Evolutionary conservation across 35 echinoderm and acorn worm genomes (phyloP).

Genomic region (Apostichopus japonicus): DNA sequence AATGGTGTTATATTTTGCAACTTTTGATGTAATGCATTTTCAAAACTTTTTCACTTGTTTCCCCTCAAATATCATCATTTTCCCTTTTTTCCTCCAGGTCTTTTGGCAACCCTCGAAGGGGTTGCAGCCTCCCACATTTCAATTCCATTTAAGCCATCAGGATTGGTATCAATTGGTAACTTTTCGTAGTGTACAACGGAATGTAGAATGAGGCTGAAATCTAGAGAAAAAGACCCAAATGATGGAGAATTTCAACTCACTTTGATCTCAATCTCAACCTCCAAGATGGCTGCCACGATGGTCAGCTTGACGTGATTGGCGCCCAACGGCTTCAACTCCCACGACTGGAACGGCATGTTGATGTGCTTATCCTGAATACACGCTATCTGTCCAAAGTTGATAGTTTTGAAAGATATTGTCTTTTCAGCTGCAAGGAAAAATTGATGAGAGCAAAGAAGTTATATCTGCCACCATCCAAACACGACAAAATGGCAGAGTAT

Average conservation of each 20-base stretch:
- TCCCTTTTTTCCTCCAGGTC: no score
- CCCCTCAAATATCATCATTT: no score
- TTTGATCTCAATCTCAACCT: slow-evolving; percentile 96
- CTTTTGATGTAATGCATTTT: no score
- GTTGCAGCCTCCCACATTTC: no score
- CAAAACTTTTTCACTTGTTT: no score
- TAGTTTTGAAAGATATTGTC: slow-evolving; percentile 84
- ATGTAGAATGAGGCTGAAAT: no score
- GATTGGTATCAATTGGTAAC: no score
- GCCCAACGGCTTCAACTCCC: slow-evolving; percentile 81
- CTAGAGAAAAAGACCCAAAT: no score
- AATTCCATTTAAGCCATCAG: no score
- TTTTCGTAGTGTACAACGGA: no score
- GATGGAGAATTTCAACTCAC: not conserved
- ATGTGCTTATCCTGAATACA: slow-evolving; percentile 96
- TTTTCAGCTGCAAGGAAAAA: slow-evolving; percentile 44
- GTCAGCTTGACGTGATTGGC: slow-evolving; percentile 80
- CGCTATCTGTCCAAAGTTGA: slow-evolving; percentile 91
- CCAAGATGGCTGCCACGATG: slow-evolving; percentile 92
- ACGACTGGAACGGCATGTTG: slow-evolving; percentile 99
- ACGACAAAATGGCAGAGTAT: not conserved
- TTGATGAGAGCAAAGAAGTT: not conserved
- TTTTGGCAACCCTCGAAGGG: no score
- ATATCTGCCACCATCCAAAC: not conserved
- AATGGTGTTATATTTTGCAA: no score